Evolutionary conservation across 1,140 invertebrate species (phyloP).

Genomic region (Plodia interpunctella): DNA sequence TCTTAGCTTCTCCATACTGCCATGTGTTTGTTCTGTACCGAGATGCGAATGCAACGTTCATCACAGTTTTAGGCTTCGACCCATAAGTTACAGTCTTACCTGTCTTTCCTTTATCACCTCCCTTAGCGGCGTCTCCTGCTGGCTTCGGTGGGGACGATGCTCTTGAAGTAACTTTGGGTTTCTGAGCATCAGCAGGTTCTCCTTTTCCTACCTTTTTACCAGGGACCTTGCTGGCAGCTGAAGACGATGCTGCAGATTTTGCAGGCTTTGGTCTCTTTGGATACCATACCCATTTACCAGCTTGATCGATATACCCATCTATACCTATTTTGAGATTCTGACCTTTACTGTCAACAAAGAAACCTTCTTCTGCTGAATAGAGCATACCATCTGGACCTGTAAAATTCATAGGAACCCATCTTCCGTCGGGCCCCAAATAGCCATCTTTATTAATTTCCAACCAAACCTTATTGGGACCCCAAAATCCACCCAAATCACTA

Average conservation of each 20-base stretch:
- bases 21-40: constrained; percentile 3
- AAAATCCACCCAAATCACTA: constrained; percentile 68
- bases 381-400: constrained; percentile 61
- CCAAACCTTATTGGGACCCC: constrained; percentile 51
- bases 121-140: constrained; percentile 15
- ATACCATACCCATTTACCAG: constrained; percentile 64
- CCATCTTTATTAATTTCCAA: constrained; percentile 67
- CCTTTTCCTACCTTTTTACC: constrained; percentile 20
- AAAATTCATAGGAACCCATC: constrained; percentile 67
- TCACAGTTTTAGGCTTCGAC: constrained; percentile 37
- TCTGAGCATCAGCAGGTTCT: constrained; percentile 1
- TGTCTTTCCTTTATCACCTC: constrained; percentile 16
- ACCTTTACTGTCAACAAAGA: constrained; percentile 48
- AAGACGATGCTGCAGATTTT: constrained; percentile 39
- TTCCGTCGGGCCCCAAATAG: constrained; percentile 59
- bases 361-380: constrained; percentile 61
- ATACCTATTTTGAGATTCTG: constrained; percentile 50
- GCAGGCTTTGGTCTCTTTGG: constrained; percentile 26
- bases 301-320: constrained; percentile 65
- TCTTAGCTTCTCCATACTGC: constrained; percentile 13
- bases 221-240: constrained; percentile 14
- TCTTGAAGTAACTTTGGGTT: constrained; percentile 9
- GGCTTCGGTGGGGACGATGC: not conserved
- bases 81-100: constrained; percentile 35
- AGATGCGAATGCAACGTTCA: constrained; percentile 36